Conservation (phyloP, 2,797 vertebrate genomes). For the Ataeniobius toweri region DNA sequence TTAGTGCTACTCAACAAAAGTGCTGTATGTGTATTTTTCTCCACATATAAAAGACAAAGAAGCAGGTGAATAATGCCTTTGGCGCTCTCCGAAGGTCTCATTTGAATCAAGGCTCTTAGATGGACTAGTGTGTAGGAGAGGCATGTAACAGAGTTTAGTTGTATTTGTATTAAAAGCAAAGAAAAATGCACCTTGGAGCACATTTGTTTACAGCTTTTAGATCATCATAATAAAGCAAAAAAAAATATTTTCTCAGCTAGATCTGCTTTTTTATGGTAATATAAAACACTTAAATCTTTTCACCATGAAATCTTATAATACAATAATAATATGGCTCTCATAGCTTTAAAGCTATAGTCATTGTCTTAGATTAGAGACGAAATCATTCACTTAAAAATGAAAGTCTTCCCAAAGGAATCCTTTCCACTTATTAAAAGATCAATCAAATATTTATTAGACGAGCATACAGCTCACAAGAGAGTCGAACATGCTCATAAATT, state of each 20-base stretch:
- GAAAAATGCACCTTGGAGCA: conserved; percentile 18
- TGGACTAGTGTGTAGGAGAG: conserved; percentile 25
- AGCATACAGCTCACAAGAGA: conserved; percentile 35
- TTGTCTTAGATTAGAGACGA: conserved; percentile 18
- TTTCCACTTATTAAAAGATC: conserved; percentile 68
- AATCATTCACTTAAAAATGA: conserved; percentile 35
- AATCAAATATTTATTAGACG: conserved; percentile 69
- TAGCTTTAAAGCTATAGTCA: conserved; percentile 26
- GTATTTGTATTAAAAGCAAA: conserved; percentile 19
- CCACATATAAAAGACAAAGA: conserved; percentile 30
- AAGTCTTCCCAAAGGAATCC: conserved; percentile 39
- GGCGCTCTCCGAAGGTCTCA: conserved; percentile 33
- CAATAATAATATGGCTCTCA: not conserved
- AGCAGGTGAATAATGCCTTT: conserved; percentile 10
- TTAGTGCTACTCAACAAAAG: conserved; percentile 20
- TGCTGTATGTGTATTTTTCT: not conserved
- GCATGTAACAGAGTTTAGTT: conserved; percentile 2
- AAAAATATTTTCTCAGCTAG: not conserved
- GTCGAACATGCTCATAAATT: conserved; percentile 39
- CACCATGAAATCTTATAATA: not conserved
- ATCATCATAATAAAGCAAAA: conserved; percentile 10
- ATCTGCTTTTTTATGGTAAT: not conserved
- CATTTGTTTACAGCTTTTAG: conserved; percentile 16
- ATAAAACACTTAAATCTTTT: not conserved
- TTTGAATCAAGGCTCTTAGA: conserved; percentile 18